Evolutionary conservation across 2,888 invertebrate genomes (phyloP), one percentile per base, ranked within the genome.

Genomic region (Drosophila macrospina): DNA sequence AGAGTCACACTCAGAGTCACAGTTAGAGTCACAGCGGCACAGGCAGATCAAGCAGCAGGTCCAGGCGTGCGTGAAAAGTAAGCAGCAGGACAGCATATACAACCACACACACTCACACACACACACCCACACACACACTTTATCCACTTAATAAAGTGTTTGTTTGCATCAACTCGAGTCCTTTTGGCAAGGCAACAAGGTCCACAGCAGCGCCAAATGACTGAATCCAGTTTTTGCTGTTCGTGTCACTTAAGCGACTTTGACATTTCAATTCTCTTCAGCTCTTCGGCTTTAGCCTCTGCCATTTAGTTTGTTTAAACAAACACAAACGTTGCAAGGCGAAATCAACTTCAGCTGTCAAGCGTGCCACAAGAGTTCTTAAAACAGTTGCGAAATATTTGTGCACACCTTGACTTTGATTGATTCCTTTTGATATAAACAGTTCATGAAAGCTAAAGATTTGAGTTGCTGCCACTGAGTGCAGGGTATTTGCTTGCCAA

Each of bases 81-180:
- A 10, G 26, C 6, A n/a, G 36, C 15, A 37, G 28, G 30, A 34
- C 45, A 30, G 11, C 15, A 42, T 11, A n/a, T 41, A 64, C 59
- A 11, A 44, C n/a, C n/a, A n/a, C n/a, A n/a, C n/a, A n/a, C 63
- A 62, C 75, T 67, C 70, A 15, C 59, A 30, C 39, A 59, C 60
- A 24, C 55, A 42, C 16, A 47, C 56, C 60, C 63, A 70, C 66
- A 26, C 32, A 26, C 32, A 20, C 48, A 64, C 62, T 42, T 45
- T 20, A 36, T 62, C 64, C 74, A 74, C 77, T 82, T 78, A 76
- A 82, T 85, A 85, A 85, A 82, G 54, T 70, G 80, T 69, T 72
- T 72, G 64, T 74, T 69, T 72, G 71, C 55, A 6, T 30, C 15
- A 44, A 11, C 42, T 24, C 11, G 16, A 16, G 56, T n/a, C n/a